Percentiles rank a stretch among this genome's conserved stretches.
Conservation (phyloP, 2,113 vertebrate genomes). For the Verasper variegatus region DNA sequence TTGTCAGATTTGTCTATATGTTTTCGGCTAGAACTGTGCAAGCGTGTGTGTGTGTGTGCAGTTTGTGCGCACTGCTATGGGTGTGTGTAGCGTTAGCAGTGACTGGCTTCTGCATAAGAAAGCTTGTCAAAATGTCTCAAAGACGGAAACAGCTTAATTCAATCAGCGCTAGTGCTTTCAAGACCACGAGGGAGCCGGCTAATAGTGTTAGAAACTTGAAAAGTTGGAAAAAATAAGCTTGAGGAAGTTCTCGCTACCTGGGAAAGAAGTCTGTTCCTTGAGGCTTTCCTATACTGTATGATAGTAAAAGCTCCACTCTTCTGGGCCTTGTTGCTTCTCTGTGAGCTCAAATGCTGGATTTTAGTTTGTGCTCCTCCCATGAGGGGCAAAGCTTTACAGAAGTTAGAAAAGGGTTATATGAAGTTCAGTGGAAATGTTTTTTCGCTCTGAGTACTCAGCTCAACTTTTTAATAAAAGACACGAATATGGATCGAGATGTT, state of each 20-base stretch:
- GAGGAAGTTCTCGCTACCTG: slow-evolving; percentile 79
- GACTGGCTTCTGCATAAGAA: slow-evolving; percentile 55
- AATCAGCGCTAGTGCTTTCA: slow-evolving; percentile 66
- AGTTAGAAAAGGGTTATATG: slow-evolving; percentile 81
- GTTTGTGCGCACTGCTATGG: slow-evolving; percentile 15
- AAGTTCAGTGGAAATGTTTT: slow-evolving; percentile 78
- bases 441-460: slow-evolving; percentile 44
- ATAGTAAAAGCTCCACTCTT: slow-evolving; percentile 80
- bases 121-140: slow-evolving; percentile 71
- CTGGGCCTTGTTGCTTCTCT: slow-evolving; percentile 81
- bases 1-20: slow-evolving; percentile 40
- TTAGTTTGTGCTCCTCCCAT: slow-evolving; percentile 80
- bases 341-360: slow-evolving; percentile 81
- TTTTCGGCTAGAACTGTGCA: not conserved
- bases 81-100: slow-evolving; percentile 11
- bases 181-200: slow-evolving; percentile 71
- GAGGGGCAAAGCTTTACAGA: slow-evolving; percentile 77
- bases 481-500: slow-evolving; percentile 74
- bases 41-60: slow-evolving; percentile 7
- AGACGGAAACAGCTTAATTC: slow-evolving; percentile 75
- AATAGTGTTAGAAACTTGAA: slow-evolving; percentile 76
- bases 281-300: slow-evolving; percentile 75
- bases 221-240: slow-evolving; percentile 74
- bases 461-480: slow-evolving; percentile 79
- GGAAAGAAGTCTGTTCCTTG: slow-evolving; percentile 77